Evolutionary conservation across 2,797 vertebrate species (phyloP), one percentile per base, ranked within the genome.

Genomic region (Channallabes apus): DNA sequence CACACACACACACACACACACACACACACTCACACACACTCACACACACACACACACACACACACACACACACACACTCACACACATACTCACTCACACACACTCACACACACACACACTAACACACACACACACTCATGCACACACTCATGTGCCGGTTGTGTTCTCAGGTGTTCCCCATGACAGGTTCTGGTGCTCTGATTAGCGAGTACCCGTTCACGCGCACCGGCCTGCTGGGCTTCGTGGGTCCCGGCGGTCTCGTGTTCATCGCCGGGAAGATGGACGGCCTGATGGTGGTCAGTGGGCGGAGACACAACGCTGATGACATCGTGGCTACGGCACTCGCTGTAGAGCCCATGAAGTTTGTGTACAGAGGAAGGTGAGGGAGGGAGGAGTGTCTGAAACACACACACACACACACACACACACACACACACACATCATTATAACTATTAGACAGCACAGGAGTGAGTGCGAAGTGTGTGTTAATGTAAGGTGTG

Each of bases 221-320:
- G 88, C 95, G 98, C 90, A 99, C 98, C 0, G 97, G 98, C 56
- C 93, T 99, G 84, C 94, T 99, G 87, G 97, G 98, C 87, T 99
- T 99, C 85, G 96, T 99, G 61, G 98, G 98, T 35, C 98, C 98
- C 0, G 98, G 98, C 6, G 97, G 98, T 85, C 96, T 99, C 0
- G 97, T 97, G 87, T 99, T 99, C 90, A 97, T 99, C 85, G 97
- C 98, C 0, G 98, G 98, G 27, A 99, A 99, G 93, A 99, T 99
- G 98, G 98, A 99, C 18, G 98, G 98, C 8, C 95, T 99, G 88
- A 99, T 99, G 96, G 97, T 99, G 92, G 98, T 99, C 90, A 98
- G 97, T 82, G 97, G 97, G 77, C 95, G 98, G 80, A 94, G 98
- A 86, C 98, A 99, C 94, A 99, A 99, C 73, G 98, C 98, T 0